These are phyloP conservation scores for Diorhabda elongata DNA, from an alignment of 1,140 invertebrate genomes.

Conservation along the genomic window DNA sequence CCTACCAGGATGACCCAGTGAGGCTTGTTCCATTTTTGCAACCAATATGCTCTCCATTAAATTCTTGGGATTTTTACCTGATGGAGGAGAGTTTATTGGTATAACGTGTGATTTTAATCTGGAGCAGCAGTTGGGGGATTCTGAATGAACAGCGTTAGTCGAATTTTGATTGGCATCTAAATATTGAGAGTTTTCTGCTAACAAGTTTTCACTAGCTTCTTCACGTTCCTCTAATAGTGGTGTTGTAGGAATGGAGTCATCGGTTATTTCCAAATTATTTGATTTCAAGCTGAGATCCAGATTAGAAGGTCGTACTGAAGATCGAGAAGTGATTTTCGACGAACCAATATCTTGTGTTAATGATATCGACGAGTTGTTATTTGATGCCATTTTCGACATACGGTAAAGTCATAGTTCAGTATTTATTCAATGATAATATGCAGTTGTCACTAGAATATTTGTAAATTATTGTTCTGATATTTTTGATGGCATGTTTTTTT, in stretches of 20 bases:
- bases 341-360: not conserved
- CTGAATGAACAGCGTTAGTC: not conserved
- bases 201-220: not conserved
- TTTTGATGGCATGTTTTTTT: not conserved
- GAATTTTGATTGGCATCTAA: not conserved
- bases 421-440: too few relatives aligned
- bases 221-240: not conserved
- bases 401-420: too few relatives aligned
- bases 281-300: not conserved
- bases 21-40: slow-evolving; percentile 67
- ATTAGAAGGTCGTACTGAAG: not conserved
- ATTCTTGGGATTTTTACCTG: slow-evolving; percentile 54
- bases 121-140: slow-evolving; percentile 14
- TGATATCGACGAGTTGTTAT: not conserved
- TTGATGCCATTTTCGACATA: not conserved
- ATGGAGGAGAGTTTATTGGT: slow-evolving; percentile 7
- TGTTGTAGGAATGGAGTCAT: not conserved
- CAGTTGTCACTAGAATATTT: too few relatives aligned
- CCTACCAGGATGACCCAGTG: slow-evolving; percentile 40
- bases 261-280: not conserved
- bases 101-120: slow-evolving; percentile 14
- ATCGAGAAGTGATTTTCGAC: not conserved
- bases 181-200: not conserved
- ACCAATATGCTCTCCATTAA: slow-evolving; percentile 73
- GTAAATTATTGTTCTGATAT: not conserved